phyloP scores from a whole-genome alignment of 2,113 vertebrate genomes.

The Scopus umbretta region DNA sequence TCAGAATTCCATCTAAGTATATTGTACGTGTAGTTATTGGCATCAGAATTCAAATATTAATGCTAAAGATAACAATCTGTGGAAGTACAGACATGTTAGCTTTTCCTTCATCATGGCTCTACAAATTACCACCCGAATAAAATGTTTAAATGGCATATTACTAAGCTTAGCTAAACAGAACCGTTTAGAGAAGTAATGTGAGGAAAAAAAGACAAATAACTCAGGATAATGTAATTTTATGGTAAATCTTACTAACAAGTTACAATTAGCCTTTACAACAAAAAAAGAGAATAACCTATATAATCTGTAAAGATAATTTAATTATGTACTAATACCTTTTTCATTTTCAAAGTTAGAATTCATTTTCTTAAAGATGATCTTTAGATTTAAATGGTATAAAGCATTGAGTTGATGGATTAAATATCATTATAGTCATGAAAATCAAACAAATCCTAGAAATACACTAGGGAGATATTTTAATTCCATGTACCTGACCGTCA shows the following conservation, averaged over 20 bases:
- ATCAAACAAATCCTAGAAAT: constrained; percentile 43
- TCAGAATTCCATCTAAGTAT: not conserved
- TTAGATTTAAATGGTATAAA: constrained; percentile 40
- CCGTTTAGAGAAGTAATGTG: not conserved
- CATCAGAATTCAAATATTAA: not conserved
- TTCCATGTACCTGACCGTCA: constrained; percentile 76
- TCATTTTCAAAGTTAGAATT: constrained; percentile 13
- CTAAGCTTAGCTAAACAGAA: constrained; percentile 12
- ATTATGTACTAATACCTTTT: constrained; percentile 13
- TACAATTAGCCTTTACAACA: constrained; percentile 28
- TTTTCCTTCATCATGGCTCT: not conserved
- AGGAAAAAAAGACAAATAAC: not conserved
- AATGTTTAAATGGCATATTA: not conserved
- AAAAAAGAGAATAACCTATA: constrained; percentile 18
- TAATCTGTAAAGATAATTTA: constrained; percentile 11
- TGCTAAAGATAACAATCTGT: not conserved
- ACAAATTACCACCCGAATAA: not conserved
- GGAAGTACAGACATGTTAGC: not conserved
- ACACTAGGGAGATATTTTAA: not conserved
- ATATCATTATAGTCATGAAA: constrained; percentile 29
- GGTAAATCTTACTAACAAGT: not conserved
- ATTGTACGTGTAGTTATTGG: not conserved
- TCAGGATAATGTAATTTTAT: constrained; percentile 19
- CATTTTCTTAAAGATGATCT: constrained; percentile 27
- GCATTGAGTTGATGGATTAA: constrained; percentile 15